Percentiles rank a stretch among this genome's conserved stretches.
Evolutionary conservation across 1,140 invertebrate genomes (phyloP).

Genomic region (Hycleus phaleratus): DNA sequence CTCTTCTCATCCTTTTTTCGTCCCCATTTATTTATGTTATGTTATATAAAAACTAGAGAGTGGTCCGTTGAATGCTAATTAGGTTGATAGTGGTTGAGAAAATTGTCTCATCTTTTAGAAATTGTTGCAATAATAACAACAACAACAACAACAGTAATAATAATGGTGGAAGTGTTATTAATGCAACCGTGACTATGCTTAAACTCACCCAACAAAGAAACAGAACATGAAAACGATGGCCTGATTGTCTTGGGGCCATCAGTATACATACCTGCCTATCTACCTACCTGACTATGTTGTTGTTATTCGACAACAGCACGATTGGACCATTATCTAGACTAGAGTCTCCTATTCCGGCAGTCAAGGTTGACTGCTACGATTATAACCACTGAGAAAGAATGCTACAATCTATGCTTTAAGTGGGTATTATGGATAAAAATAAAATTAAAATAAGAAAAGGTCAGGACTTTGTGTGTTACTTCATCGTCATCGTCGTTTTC

Average conservation of each 20-base stretch:
- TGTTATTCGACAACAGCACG: conserved; percentile 4
- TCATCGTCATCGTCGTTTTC: no score
- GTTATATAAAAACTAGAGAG: no score
- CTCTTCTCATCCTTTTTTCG: no score
- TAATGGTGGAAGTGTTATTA: conserved; percentile 3
- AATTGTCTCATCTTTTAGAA: not conserved
- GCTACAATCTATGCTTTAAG: no score
- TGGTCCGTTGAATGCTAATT: conserved; percentile 8
- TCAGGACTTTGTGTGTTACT: no score
- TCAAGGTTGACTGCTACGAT: conserved; percentile 5
- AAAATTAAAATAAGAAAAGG: no score
- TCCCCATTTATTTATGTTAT: no score
- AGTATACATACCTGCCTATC: conserved; percentile 2
- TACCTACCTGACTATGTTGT: no score
- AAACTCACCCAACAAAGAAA: conserved; percentile 4
- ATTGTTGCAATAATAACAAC: conserved; percentile 9
- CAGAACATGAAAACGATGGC: conserved; percentile 1
- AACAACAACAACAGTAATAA: not conserved
- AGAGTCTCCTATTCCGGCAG: conserved; percentile 1
- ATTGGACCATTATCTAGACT: conserved; percentile 3
- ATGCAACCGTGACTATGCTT: conserved; percentile 11
- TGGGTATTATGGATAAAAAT: no score
- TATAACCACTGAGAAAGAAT: no score
- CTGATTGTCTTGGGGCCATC: conserved; percentile 10
- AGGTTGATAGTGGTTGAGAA: conserved; percentile 1